Base-by-base conservation (phyloP, 1,140 invertebrate species). In the Aphis gossypii region DNA sequence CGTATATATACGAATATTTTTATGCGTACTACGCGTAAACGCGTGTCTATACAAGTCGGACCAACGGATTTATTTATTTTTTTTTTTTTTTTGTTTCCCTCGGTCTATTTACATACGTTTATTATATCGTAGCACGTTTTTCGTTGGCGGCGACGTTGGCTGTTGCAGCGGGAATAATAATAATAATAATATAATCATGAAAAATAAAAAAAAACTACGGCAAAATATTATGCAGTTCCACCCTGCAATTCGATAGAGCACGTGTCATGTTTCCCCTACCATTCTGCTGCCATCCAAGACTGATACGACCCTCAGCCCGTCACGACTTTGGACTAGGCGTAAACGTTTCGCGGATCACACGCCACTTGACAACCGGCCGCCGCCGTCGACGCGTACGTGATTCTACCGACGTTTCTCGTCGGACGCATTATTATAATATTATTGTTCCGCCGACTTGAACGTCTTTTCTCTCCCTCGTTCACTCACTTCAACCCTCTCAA, bases 341-440 rank as follows among this genome's bases (percentile, higher is more conserved):
- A 82, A 35, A 82, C 76, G 76, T n/a, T 38, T 82, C 35, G 76
- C 76, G 35, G 76, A 82, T 82, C 76, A 82, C 76, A 82, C 35
- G 35, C 76, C 76, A 82, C 35, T 82, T 82, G 76, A 82, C 76
- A 68, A 68, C 60, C 30, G 60, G 60, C 60, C 60, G 56, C 25
- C 56, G 60, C 60, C 76, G n/a, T 76, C 68, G 76, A 0, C 35
- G 76, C n/a, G 76, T 82, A 82, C 76, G 76, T 82, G 76, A 82
- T 82, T 82, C 38, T 38, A 18, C 35, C 18, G 76, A 82, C 35
- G 76, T 82, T 82, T 82, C 35, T 82, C 11, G 76, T 20, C 35
- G 76, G 60, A 30, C 60, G 60, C 60, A 68, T 68, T 68, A 68
- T 68, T 68, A 68, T 68, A 68, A 68, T 68, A 68, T 68, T 68